Conservation (phyloP, 2,888 invertebrate genomes). For the Aquatica leii region DNA sequence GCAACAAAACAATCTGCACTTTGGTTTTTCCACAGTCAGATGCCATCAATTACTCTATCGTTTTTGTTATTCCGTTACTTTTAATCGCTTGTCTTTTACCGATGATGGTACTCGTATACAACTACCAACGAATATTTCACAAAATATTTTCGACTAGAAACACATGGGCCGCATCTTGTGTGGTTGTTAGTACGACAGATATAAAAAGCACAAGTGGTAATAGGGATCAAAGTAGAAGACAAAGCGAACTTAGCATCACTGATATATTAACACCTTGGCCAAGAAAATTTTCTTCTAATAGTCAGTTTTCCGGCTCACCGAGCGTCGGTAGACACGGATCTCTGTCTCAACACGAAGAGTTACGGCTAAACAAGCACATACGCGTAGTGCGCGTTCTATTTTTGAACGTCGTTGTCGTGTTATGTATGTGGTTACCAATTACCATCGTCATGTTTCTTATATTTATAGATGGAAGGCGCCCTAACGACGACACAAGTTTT, state of each 20-base stretch:
- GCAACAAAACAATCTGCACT: constrained; percentile 61
- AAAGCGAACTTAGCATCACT: constrained; percentile 63
- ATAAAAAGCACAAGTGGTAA: constrained; percentile 39
- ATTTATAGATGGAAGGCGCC: constrained; percentile 64
- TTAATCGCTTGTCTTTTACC: constrained; percentile 64
- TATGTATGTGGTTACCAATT: constrained; percentile 68
- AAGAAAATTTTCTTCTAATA: constrained; percentile 59
- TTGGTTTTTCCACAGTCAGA: constrained; percentile 64
- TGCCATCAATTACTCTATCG: constrained; percentile 61
- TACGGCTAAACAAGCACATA: constrained; percentile 64
- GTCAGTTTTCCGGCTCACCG: constrained; percentile 50
- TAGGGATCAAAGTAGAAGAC: constrained; percentile 55
- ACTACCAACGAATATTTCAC: constrained; percentile 66
- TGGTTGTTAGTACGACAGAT: constrained; percentile 52
- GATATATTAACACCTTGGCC: constrained; percentile 63
- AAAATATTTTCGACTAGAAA: constrained; percentile 63
- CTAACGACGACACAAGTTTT: constrained; percentile 62
- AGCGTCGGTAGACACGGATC: constrained; percentile 56
- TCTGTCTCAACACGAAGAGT: constrained; percentile 63
- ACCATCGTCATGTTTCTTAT: constrained; percentile 65
- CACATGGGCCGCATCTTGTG: constrained; percentile 64
- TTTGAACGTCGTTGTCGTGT: constrained; percentile 64
- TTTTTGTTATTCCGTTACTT: constrained; percentile 63
- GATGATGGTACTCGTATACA: constrained; percentile 64
- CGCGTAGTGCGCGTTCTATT: constrained; percentile 64